Evolutionary conservation across 2,797 vertebrate species (phyloP), one percentile per base, ranked within the genome.

Genomic region (Rhinophrynus dorsalis): DNA sequence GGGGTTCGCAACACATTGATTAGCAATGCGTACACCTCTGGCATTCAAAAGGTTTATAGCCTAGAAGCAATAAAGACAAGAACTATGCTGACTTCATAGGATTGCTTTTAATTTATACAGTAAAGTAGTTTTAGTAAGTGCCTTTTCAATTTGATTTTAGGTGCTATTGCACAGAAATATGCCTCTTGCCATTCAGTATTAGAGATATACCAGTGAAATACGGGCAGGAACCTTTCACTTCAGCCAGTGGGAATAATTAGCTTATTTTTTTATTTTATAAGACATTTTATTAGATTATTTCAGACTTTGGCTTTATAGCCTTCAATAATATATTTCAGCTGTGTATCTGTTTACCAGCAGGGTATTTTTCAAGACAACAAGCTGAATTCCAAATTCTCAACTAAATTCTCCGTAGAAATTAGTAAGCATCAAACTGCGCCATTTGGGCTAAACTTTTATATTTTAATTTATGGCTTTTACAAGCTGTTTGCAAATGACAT

Each of bases 161-260:
- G 69, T 52, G 62, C 69, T 5, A 27, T 66, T 35, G 54, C 52
- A 47, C 35, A 73, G 69, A 73, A 52, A 73, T 73, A 66, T 66
- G 61, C 35, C 21, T 26, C 69, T 33, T 73, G 69, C 62, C 69
- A 32, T 52, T 58, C 35, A 11, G 61, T 15, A 65, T 66, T 73
- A 73, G 38, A 45, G 56, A 73, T 73, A 42, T 6, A 21, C 26
- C 33, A 5, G 32, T 65, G 61, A 73, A 73, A 73, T 73, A 73
- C 59, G 55, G 27, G 33, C 20, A 44, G 54, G 26, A 1, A 17
- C 17, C 10, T 18, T 6, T 32, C 44, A 10, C 42, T 27, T 18
- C 45, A 13, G 69, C 69, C 69, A 21, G 12, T 42, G 69, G 69
- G 69, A 59, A 73, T 66, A 73, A 73, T 73, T 73, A 73, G 45